These are phyloP conservation scores for Pipa parva DNA, from an alignment of 2,113 vertebrate species.

Conservation along the genomic window DNA sequence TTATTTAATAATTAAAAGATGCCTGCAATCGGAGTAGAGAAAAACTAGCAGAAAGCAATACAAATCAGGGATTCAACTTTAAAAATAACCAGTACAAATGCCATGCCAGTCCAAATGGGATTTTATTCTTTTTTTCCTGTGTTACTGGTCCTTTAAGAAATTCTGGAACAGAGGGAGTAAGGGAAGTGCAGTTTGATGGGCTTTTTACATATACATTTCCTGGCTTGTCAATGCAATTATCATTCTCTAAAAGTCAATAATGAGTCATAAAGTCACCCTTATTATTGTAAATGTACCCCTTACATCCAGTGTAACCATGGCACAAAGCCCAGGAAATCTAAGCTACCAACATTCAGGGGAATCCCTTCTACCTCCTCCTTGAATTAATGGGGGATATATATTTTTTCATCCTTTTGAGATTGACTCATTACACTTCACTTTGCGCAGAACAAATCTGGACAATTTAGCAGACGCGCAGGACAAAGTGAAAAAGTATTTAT, in stretches of 20 bases:
- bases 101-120: background rate
- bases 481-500: conserved; percentile 39
- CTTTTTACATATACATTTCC: conserved; percentile 18
- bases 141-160: too few species aligned
- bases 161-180: too few species aligned
- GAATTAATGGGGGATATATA: conserved; percentile 27
- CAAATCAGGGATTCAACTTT: too few species aligned
- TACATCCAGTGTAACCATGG: background rate
- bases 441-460: conserved; percentile 38
- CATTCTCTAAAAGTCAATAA: conserved; percentile 16
- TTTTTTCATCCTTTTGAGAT: conserved; percentile 13
- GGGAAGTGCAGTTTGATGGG: too few species aligned
- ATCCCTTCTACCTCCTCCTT: background rate
- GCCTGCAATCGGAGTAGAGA: too few species aligned
- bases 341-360: background rate
- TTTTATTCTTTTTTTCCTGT: too few species aligned
- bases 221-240: background rate
- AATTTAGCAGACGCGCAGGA: conserved; percentile 35
- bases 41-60: too few species aligned
- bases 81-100: background rate
- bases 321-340: background rate
- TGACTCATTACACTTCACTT: conserved; percentile 40
- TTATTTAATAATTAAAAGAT: too few species aligned
- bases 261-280: background rate
- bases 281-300: background rate